These are phyloP conservation scores for Pseudonaja textilis DNA, from an alignment of 2,113 vertebrate genomes.

Conservation along the genomic window DNA sequence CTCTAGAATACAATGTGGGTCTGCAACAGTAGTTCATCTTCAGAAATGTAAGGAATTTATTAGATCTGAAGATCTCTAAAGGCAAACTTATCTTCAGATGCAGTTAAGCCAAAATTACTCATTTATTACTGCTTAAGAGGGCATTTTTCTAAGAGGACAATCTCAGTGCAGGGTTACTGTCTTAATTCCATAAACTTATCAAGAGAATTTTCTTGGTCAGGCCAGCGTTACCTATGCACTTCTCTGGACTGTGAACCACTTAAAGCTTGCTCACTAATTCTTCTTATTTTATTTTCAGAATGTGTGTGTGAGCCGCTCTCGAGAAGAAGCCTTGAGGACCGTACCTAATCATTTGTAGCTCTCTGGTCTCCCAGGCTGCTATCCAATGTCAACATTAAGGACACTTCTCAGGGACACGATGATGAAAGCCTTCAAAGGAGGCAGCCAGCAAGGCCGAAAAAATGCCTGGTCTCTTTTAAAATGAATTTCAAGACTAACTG, in stretches of 20 bases:
- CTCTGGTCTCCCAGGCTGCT: background rate
- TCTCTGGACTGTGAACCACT: background rate
- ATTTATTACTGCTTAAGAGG: background rate
- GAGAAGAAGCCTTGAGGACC: conserved; percentile 83
- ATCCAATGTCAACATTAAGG: background rate
- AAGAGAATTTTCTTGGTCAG: background rate
- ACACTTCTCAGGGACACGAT: conserved; percentile 42
- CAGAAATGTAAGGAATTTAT: background rate
- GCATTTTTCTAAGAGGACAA: background rate
- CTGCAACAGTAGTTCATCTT: background rate
- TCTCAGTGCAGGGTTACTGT: background rate
- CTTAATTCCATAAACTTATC: background rate
- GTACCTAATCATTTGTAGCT: conserved; percentile 82
- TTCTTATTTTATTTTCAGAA: conserved; percentile 69
- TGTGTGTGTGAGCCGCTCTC: conserved; percentile 79
- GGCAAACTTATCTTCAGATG: background rate
- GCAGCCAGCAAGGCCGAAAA: background rate
- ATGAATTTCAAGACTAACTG: conserved; percentile 25
- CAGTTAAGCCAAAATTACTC: background rate
- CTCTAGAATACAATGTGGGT: background rate
- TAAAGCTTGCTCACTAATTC: rapidly evolving
- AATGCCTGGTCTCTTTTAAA: background rate
- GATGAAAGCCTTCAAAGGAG: background rate
- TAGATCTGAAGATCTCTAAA: background rate
- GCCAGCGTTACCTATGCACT: too few species aligned